Conservation (phyloP, 2,888 invertebrate genomes). For the Hipparchia semele region DNA sequence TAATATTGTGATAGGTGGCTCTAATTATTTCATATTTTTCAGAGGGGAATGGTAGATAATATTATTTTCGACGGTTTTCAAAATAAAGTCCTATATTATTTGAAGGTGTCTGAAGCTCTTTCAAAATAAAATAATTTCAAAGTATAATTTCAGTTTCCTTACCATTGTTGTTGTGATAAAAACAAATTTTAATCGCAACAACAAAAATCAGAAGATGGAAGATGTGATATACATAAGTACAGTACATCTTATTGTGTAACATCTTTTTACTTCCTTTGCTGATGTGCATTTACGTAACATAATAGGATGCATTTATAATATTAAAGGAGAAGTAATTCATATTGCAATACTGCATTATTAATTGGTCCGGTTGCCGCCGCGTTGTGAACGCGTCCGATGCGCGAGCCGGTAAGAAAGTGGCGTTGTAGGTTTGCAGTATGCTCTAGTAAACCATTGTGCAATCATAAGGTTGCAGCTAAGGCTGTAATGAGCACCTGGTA, state of each 20-base stretch:
- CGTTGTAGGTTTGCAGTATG: slow-evolving; percentile 69
- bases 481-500: too few species aligned
- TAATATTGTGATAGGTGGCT: too few species aligned
- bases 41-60: too few species aligned
- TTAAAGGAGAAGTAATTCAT: slow-evolving; percentile 20
- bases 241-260: neutral
- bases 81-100: too few species aligned
- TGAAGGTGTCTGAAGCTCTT: too few species aligned
- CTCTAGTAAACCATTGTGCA: slow-evolving; percentile 76
- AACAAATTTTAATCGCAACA: neutral
- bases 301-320: slow-evolving; percentile 28
- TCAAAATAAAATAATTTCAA: too few species aligned
- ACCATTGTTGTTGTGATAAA: neutral
- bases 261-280: neutral
- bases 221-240: neutral
- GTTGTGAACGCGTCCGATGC: slow-evolving; percentile 55
- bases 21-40: too few species aligned
- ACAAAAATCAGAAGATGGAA: neutral
- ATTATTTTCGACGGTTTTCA: too few species aligned
- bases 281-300: slow-evolving; percentile 10
- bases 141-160: too few species aligned
- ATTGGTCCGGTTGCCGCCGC: slow-evolving; percentile 38
- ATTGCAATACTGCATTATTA: slow-evolving; percentile 29
- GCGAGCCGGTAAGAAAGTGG: slow-evolving; percentile 72
- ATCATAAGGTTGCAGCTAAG: slow-evolving; percentile 48